Conservation (phyloP, 1,140 invertebrate genomes). For the Atta cephalotes region DNA sequence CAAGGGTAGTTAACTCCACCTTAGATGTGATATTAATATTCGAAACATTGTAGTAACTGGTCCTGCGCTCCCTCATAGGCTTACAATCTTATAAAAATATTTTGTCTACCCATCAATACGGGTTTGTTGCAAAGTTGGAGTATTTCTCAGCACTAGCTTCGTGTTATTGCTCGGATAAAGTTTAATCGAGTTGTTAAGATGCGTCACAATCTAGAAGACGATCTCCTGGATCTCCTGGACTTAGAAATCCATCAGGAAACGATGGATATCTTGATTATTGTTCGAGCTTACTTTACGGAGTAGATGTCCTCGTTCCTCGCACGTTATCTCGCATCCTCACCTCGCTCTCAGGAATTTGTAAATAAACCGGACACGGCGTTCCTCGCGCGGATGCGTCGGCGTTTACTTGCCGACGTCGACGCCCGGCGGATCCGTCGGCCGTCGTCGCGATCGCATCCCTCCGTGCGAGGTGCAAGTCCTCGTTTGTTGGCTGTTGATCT, state of each 20-base stretch:
- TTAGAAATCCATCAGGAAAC: background rate
- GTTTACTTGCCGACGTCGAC: background rate
- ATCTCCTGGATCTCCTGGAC: background rate
- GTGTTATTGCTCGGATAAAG: constrained; percentile 41
- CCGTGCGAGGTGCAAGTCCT: background rate
- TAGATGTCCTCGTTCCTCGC: background rate
- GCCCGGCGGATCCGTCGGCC: background rate
- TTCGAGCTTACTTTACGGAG: background rate
- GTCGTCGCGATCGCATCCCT: constrained; percentile 22
- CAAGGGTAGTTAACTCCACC: background rate
- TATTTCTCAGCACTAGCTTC: constrained; percentile 14
- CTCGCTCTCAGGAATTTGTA: background rate
- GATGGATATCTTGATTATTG: background rate
- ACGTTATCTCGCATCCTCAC: background rate
- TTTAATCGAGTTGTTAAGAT: background rate
- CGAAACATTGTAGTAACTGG: background rate
- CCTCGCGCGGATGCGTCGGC: constrained; percentile 1
- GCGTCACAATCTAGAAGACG: background rate
- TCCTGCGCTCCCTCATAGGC: background rate
- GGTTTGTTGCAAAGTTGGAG: background rate
- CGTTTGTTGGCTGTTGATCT: background rate
- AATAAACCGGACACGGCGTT: background rate
- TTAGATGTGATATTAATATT: background rate
- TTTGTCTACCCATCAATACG: constrained; percentile 13
- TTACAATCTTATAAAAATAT: constrained; percentile 59